Evolutionary conservation across 1,140 invertebrate species (phyloP), one percentile per base, ranked within the genome.

Genomic region (Lerema accius): DNA sequence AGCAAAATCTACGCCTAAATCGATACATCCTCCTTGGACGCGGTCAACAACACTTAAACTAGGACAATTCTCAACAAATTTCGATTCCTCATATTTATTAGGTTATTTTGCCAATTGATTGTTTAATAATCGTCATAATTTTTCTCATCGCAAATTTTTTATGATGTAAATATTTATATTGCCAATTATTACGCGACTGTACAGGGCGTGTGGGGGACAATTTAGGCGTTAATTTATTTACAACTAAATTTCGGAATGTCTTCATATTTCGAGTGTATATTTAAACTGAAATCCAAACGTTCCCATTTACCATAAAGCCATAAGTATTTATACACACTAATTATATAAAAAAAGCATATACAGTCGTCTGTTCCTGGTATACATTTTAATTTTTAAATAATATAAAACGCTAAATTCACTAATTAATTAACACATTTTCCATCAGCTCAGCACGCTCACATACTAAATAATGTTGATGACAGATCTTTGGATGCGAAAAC

Each of bases 1-100:
- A 80, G 80, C 76, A 80, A 81, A 83, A 81, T 78, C 78, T 83
- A 83, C 73, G 40, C 43, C 60, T 78, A 72, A 73, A 55, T 32
- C 65, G 39, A 46, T 60, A 70, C 53, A 63, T 66, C 26, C 35
- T 35, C 63, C 4, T 13, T 13, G 42, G 42, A 58, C 15, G 23
- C 26, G 10, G 15, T 46, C 45, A 58, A 46, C 53, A 35, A 43
- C 42, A 43, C 37, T 45, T 59, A 65, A 58, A 59, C 58, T 65
- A 58, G 55, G 49, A 53, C 43, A 43, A 63, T 45, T 63, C 53
- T 67, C 65, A 67, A 63, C 61, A 72, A 48, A 62, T 66, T 56
- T 65, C 39, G 55, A 53, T 61, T 59, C 42, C 28, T 64, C 49
- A 50, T 40, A 65, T 58, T 70, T 64, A 65, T 69, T 69, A 75